Evolutionary conservation across 2,888 invertebrate genomes (phyloP).

Genomic region (Aspidapion aeneum): DNA sequence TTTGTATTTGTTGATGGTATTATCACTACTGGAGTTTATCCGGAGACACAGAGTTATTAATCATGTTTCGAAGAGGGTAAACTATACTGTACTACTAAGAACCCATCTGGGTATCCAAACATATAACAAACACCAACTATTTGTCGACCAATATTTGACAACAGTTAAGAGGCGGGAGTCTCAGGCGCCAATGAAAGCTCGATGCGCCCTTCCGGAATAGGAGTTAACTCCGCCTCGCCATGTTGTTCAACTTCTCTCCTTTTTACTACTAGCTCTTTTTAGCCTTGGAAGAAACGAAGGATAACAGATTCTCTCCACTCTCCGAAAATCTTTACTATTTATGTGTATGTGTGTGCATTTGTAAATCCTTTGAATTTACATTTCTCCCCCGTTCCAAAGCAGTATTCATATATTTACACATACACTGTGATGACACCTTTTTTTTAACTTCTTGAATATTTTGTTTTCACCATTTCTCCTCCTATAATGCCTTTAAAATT

Average conservation of each 20-base stretch:
- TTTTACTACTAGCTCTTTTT: conserved; percentile 33
- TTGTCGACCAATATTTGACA: conserved; percentile 52
- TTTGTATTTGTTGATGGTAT: conserved; percentile 16
- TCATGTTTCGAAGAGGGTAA: conserved; percentile 43
- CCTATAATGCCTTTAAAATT: no score
- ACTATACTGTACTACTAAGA: conserved; percentile 45
- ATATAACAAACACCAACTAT: conserved; percentile 51
- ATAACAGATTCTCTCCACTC: conserved; percentile 35
- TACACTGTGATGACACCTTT: background rate
- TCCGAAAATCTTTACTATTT: conserved; percentile 39
- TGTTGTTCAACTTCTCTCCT: conserved; percentile 45
- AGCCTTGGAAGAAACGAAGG: conserved; percentile 33
- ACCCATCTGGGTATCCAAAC: conserved; percentile 49
- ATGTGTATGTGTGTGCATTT: conserved; percentile 28
- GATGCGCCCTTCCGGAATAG: conserved; percentile 41
- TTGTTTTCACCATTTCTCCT: background rate
- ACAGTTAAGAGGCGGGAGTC: conserved; percentile 45
- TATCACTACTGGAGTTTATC: conserved; percentile 20
- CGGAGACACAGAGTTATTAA: conserved; percentile 35
- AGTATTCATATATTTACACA: conserved; percentile 17
- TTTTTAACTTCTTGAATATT: background rate
- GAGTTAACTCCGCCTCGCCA: conserved; percentile 47
- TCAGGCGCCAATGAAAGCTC: conserved; percentile 40
- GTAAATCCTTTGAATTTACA: conserved; percentile 37
- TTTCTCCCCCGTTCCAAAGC: conserved; percentile 22